These are phyloP conservation scores for Microtus ochrogaster DNA, from an alignment of 2,113 vertebrate species.

Conservation along the genomic window DNA sequence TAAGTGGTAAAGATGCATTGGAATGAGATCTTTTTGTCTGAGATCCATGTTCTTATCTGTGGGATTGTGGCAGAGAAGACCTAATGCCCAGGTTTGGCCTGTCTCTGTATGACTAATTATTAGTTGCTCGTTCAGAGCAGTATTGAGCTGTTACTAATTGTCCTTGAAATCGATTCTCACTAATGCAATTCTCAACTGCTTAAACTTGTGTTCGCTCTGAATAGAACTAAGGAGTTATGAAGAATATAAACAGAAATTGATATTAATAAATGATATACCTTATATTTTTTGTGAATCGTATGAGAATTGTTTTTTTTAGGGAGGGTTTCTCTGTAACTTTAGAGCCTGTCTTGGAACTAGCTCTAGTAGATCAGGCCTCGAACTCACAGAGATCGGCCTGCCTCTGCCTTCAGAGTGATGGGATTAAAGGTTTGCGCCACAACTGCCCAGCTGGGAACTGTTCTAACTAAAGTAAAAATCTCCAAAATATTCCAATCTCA, in stretches of 20 bases:
- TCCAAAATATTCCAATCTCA: neutral
- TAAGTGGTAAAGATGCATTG: neutral
- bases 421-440: too few relatives aligned
- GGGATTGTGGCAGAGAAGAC: neutral
- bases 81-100: neutral
- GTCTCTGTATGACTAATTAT: neutral
- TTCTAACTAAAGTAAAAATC: neutral
- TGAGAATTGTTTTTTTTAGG: neutral
- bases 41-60: neutral
- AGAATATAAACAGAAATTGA: neutral
- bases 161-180: conserved; percentile 35
- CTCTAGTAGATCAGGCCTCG: too few relatives aligned
- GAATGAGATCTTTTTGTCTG: neutral
- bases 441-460: neutral
- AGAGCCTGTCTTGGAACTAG: too few relatives aligned
- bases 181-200: neutral
- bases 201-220: neutral
- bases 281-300: neutral
- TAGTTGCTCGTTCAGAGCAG: neutral
- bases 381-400: too few relatives aligned
- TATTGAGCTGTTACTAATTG: conserved; percentile 46
- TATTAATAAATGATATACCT: neutral
- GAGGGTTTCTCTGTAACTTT: too few relatives aligned
- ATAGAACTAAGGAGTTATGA: neutral
- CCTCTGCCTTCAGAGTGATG: too few relatives aligned